These are phyloP conservation scores for Suricata suricatta DNA, from an alignment of 2,113 vertebrate species.

Conservation along the genomic window DNA sequence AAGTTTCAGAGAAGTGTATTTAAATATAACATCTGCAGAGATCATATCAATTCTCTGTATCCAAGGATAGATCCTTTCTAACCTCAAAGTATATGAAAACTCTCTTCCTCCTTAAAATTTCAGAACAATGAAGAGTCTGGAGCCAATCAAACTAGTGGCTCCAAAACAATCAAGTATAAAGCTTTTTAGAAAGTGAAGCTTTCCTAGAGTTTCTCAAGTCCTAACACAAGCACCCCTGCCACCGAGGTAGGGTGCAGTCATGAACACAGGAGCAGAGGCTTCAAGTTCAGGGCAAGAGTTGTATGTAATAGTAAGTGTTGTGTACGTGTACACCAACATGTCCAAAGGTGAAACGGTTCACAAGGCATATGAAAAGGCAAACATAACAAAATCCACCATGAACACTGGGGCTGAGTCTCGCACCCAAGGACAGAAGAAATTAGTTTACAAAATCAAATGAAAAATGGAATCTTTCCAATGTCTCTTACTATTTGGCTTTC, in stretches of 20 bases:
- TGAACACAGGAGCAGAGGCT: not conserved
- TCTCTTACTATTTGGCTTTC: not conserved
- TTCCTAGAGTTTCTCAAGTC: not conserved
- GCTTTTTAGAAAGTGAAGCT: not conserved
- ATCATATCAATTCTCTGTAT: not conserved
- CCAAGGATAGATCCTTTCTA: not conserved
- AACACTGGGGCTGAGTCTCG: not conserved
- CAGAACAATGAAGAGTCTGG: too few species aligned
- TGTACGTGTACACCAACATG: not conserved
- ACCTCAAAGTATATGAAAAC: not conserved
- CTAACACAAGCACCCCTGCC: not conserved
- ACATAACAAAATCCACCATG: not conserved
- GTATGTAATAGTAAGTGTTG: not conserved
- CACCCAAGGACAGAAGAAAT: conserved; percentile 3
- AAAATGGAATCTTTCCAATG: not conserved
- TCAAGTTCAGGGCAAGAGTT: not conserved
- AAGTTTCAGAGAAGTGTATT: conserved; percentile 1
- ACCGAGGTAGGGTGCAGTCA: not conserved
- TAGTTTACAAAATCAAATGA: not conserved
- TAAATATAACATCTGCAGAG: not conserved
- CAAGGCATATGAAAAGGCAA: not conserved
- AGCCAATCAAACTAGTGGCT: conserved; percentile 7
- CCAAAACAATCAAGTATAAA: not conserved
- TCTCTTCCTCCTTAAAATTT: too few species aligned
- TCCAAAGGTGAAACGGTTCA: not conserved